Evolutionary conservation across 2,888 invertebrate species (phyloP).

Genomic region (Ochropleura leucogaster): DNA sequence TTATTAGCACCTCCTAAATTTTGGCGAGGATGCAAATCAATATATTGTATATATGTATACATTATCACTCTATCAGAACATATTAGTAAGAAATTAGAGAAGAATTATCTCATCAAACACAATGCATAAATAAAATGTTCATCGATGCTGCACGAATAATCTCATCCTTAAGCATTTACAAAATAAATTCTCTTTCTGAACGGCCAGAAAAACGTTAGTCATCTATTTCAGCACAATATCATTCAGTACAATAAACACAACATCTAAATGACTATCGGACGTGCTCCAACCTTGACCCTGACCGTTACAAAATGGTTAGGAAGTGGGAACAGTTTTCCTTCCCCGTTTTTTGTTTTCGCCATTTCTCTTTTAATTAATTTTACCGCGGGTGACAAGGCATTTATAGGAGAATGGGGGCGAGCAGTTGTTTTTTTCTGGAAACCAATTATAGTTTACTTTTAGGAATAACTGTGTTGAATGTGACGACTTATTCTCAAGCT

Average conservation of each 20-base stretch:
- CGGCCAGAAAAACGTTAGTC: not conserved
- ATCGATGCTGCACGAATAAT: too few species aligned
- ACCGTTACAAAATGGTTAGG: slow-evolving; percentile 12
- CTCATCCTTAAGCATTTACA: not conserved
- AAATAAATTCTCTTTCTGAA: not conserved
- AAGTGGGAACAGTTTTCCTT: slow-evolving; percentile 30
- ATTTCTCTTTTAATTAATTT: slow-evolving; percentile 47
- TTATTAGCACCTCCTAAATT: too few species aligned
- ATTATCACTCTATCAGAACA: too few species aligned
- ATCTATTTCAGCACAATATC: not conserved
- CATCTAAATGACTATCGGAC: not conserved
- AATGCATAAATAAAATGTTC: too few species aligned
- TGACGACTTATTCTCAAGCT: not conserved
- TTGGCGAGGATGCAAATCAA: too few species aligned
- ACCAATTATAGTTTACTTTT: slow-evolving; percentile 15
- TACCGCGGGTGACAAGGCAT: slow-evolving; percentile 38
- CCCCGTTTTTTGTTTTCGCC: slow-evolving; percentile 6
- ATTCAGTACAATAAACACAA: slow-evolving; percentile 9
- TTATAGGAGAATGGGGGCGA: slow-evolving; percentile 6
- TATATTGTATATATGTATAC: too few species aligned
- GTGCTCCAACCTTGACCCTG: slow-evolving; percentile 4
- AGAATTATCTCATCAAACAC: too few species aligned
- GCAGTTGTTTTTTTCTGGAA: slow-evolving; percentile 15
- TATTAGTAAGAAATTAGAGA: too few species aligned
- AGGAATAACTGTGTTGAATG: not conserved